These are phyloP conservation scores for Chlorocebus sabaeus DNA, from an alignment of 2,113 vertebrate genomes.

Conservation along the genomic window DNA sequence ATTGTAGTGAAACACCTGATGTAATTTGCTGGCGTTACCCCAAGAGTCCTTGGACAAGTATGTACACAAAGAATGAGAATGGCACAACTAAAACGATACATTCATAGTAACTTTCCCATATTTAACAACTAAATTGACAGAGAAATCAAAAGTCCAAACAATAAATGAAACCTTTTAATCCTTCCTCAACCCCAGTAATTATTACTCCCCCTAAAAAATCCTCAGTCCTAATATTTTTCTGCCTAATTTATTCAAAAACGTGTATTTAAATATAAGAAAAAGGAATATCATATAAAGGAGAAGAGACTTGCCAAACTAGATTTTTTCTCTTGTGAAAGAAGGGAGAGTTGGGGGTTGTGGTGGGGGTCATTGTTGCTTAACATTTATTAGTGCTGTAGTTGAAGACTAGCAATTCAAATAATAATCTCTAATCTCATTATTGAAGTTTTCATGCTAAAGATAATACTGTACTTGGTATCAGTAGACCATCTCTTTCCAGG, in stretches of 20 bases:
- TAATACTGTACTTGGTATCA: conserved; percentile 17
- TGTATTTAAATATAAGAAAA: background rate
- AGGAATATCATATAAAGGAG: background rate
- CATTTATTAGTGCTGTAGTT: background rate
- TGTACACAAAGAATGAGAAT: conserved; percentile 64
- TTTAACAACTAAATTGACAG: conserved; percentile 32
- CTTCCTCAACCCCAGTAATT: background rate
- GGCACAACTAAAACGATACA: conserved; percentile 31
- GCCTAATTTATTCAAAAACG: background rate
- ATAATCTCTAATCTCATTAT: background rate
- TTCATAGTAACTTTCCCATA: background rate
- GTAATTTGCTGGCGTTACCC: conserved; percentile 51
- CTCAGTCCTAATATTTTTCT: background rate
- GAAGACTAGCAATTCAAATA: conserved; percentile 26
- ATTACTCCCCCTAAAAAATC: background rate
- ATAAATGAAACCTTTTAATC: background rate
- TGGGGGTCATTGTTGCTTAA: background rate
- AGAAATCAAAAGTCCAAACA: conserved; percentile 35
- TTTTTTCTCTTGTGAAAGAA: conserved; percentile 30
- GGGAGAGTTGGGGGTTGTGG: background rate
- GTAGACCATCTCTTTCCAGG: conserved; percentile 22
- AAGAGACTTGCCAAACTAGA: background rate
- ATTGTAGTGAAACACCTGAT: conserved; percentile 53
- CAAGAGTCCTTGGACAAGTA: conserved; percentile 63
- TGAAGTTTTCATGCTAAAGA: conserved; percentile 28